Evolutionary conservation across 2,113 vertebrate species (phyloP), one percentile per base, ranked within the genome.

Genomic region (Epinephelus fuscoguttatus): DNA sequence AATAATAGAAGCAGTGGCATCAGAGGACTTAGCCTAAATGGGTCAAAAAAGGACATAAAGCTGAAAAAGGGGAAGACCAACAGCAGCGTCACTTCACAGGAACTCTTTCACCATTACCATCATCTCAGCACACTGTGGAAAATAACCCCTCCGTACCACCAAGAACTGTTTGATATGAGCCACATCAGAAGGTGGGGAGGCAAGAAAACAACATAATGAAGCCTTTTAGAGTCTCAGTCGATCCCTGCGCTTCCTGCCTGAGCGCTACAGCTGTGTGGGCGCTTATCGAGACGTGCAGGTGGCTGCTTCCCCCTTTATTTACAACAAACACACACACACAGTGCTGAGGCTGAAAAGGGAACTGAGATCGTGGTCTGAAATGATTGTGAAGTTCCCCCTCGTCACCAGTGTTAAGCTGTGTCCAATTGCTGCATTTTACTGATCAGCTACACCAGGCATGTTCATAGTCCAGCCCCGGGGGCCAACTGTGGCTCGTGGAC

Each of bases 241-340:
- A 45, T 68, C 37, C 2, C 74, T 23, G 42, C 4, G 59, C 59
- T 85, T 33, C 55, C 81, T 75, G 70, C 30, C 52, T 14, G 47
- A 57, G 47, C 6, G 4, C 64, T 21, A 63, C 88, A 91, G 85
- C 80, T 87, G 84, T 68, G 55, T 21, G 37, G 40, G 30, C 47
- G 70, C 78, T 78, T 82, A 84, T 85, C 49, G 18, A 74, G 63
- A 74, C 4, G 11, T 50, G 71, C 87, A 90, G 84, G 87, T 85
- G 87, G 81, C 80, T 68, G 67, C 80, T 75, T 66, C 87, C 70
- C 52, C 59, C 25, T 74, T 42, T 77, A 78, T 76, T 40, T 60
- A 72, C 59, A 75, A 61, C 56, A 70, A 17, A 60, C 18, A 42
- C 50, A 37, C n/a, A 50, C 33, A 53, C 74, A 84, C 40, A 21